Evolutionary conservation across 2,113 vertebrate genomes (phyloP), one percentile per base, ranked within the genome.

Genomic region (Proterorhinus semilunaris): DNA sequence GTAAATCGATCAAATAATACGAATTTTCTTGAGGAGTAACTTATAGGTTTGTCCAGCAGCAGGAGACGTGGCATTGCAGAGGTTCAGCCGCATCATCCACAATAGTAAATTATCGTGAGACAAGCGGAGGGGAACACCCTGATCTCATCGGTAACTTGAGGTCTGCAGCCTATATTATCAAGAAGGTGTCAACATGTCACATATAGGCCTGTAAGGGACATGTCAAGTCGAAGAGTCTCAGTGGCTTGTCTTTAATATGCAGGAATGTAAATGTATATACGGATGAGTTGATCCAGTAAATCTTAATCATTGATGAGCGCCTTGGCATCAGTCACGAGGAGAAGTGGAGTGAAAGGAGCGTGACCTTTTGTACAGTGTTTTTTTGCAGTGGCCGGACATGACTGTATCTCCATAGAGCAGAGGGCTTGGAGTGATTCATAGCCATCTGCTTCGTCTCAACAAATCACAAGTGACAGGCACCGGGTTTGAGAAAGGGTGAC

Each of bases 31-130:
- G 8, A 1, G 8, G 53, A 10, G 9, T 5, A 10, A 63, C 43
- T 21, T 45, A 47, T 10, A 16, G 12, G 43, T 46, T 5, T 8
- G 7, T 50, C 73, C 51, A 65, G 62, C 53, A 63, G 70, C 73
- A 44, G 71, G 50, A 72, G 62, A 65, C 78, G 80, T 81, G 72
- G 86, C 85, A 88, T 57, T 88, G 86, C 87, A 83, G 89, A 75
- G 72, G 77, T 62, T 58, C 53, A 68, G 15, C 81, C 79, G 76
- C 76, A 82, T 78, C 70, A 66, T 8, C 13, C 63, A 62, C 55
- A 64, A 45, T 54, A 50, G 44, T 76, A 76, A 52, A 70, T 65
- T 74, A 74, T 44, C 10, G 54, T 16, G 62, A 53, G 13, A 52
- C 12, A 62, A 62, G 73, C 71, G 16, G 72, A 54, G 69, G 54